These are phyloP conservation scores for Andrena minutula DNA, from an alignment of 2,888 invertebrate species.

Conservation along the genomic window DNA sequence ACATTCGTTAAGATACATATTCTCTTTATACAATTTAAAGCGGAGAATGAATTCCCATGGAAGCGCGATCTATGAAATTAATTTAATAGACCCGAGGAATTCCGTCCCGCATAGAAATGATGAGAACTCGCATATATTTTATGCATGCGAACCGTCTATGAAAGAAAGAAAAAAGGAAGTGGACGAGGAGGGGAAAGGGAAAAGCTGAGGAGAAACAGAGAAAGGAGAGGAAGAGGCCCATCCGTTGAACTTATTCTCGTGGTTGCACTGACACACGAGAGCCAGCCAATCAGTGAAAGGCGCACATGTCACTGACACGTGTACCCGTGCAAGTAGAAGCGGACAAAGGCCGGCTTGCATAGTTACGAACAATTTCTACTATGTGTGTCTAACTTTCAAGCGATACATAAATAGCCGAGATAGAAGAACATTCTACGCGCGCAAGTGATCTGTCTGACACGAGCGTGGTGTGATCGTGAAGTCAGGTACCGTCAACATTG, in stretches of 20 bases:
- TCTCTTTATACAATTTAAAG: slow-evolving; percentile 34
- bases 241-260: slow-evolving; percentile 68
- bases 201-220: slow-evolving; percentile 34
- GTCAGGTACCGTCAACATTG: background rate
- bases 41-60: slow-evolving; percentile 44
- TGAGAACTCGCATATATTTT: slow-evolving; percentile 43
- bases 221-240: slow-evolving; percentile 68
- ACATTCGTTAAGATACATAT: slow-evolving; percentile 25
- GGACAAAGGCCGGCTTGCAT: slow-evolving; percentile 31
- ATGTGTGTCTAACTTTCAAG: slow-evolving; percentile 1
- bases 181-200: slow-evolving; percentile 27
- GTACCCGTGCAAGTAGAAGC: background rate
- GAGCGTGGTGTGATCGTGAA: background rate
- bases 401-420: background rate
- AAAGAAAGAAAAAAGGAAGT: slow-evolving; percentile 31
- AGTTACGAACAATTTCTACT: slow-evolving; percentile 33
- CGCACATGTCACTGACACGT: slow-evolving; percentile 67
- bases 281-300: slow-evolving; percentile 65
- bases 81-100: slow-evolving; percentile 47
- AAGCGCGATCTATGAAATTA: slow-evolving; percentile 51
- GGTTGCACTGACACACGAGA: slow-evolving; percentile 55
- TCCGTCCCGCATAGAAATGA: slow-evolving; percentile 48
- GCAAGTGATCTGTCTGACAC: background rate
- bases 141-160: slow-evolving; percentile 39
- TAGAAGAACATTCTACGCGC: background rate